Conservation (phyloP, 2,888 invertebrate genomes). For the Eustalomyia histrio region DNA sequence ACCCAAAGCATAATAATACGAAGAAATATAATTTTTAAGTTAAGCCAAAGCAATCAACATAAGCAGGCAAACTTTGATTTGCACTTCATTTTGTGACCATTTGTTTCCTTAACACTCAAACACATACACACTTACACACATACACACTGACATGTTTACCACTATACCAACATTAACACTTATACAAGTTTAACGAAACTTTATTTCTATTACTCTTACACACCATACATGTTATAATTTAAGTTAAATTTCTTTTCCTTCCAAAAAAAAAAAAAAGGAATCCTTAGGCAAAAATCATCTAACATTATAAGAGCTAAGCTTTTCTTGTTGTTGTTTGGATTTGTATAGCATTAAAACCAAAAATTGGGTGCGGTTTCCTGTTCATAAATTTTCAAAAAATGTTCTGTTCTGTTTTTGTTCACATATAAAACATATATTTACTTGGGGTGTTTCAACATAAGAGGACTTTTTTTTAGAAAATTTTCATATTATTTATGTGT, state of each 20-base stretch:
- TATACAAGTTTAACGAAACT: constrained; percentile 45
- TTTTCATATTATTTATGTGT: constrained; percentile 2
- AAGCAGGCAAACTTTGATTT: constrained; percentile 73
- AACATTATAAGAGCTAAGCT: not conserved
- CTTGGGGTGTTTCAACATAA: not conserved
- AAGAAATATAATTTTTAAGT: constrained; percentile 14
- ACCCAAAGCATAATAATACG: constrained; percentile 24
- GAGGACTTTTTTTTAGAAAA: constrained; percentile 11
- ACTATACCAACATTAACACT: constrained; percentile 39
- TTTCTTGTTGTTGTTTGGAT: not conserved
- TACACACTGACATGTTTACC: constrained; percentile 47
- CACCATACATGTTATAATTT: constrained; percentile 22
- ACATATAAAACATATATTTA: constrained; percentile 2
- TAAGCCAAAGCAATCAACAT: constrained; percentile 70
- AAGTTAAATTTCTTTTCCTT: constrained; percentile 11
- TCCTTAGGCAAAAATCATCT: constrained; percentile 1
- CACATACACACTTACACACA: not conserved
- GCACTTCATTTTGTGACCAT: constrained; percentile 72
- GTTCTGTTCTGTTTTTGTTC: not conserved
- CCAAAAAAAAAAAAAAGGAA: too few relatives aligned
- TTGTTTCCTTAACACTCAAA: constrained; percentile 65
- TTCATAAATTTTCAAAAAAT: constrained; percentile 73
- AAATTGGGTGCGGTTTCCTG: constrained; percentile 72
- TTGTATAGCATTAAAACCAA: constrained; percentile 45
- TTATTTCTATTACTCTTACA: constrained; percentile 9